Evolutionary conservation across 1,140 invertebrate species (phyloP), one percentile per base, ranked within the genome.

Genomic region (Cyphomyrmex costatus): DNA sequence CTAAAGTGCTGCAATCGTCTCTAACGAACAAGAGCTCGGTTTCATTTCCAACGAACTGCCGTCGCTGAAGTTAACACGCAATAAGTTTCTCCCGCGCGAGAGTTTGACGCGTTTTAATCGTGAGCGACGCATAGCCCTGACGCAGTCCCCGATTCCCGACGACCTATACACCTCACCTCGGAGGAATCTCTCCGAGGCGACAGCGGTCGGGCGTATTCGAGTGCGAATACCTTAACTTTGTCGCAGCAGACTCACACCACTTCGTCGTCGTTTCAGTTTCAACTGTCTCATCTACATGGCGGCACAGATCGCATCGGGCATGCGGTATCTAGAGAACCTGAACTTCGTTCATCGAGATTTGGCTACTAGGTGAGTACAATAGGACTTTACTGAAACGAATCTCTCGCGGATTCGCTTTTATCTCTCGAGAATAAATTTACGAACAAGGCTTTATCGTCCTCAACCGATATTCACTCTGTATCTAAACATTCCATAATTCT

Each of bases 341-440:
- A 97, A 98, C 94, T 98, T 98, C 91, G 97, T 98, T 58, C 97
- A 98, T 94, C 96, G 97, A 46, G 97, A 98, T 95, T 95, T 98
- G 80, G 97, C 97, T 51, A 97, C 97, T 27, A 97, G 97, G 97
- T 97, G 92, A 94, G 93, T 94, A 87, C 85, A 42, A 77, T 36
- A 33, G 21, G 82, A 91, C 71, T 90, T 90, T 46, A 12, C 51
- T 27, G 30, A 79, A 80, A 89, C 74, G 58, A 78, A 87, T 90
- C 76, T 63, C 82, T 30, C 66, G 60, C 33, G n/a, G 85, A 65
- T 84, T 90, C 60, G 63, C 77, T 68, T 70, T 71, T 76, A 76
- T 87, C 89, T 89, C 88, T 51, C 61, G 89, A 79, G 89, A 76
- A 89, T 87, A 82, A 87, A 86, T 76, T 58, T 42, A 33, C 53